A percentile compares a stretch with the other conserved stretches of the same genome.
Conservation (phyloP, 2,113 vertebrate species). For the Trachemys scripta region DNA sequence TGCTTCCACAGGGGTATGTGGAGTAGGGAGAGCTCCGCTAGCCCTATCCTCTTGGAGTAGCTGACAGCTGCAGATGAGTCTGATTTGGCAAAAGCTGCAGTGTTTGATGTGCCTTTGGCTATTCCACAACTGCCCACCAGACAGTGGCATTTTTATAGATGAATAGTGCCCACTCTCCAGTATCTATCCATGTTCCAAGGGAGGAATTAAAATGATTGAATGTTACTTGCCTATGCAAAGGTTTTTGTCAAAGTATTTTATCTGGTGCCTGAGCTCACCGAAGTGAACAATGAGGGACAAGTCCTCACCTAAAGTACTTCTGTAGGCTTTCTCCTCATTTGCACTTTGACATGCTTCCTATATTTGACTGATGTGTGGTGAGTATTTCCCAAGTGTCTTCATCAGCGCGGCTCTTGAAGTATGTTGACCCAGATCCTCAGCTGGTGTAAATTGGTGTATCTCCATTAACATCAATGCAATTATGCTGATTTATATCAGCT, state of each 20-base stretch:
- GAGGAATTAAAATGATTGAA: not conserved
- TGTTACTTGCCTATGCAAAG: not conserved
- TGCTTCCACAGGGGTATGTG: not conserved
- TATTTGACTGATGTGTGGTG: not conserved
- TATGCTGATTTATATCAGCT: not conserved
- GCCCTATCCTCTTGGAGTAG: not conserved
- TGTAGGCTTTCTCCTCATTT: not conserved
- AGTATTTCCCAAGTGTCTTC: not conserved
- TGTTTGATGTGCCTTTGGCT: not conserved
- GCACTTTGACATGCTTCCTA: not conserved
- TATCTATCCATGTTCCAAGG: not conserved
- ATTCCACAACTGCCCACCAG: not conserved
- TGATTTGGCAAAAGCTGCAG: not conserved
- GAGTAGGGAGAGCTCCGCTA: not conserved
- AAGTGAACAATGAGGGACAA: not conserved
- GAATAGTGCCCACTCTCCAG: not conserved
- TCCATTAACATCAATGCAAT: not conserved
- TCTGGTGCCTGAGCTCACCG: not conserved
- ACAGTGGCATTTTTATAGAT: not conserved
- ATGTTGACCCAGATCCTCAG: not conserved
- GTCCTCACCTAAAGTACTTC: not conserved
- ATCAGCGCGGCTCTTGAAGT: not conserved
- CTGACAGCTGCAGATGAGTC: not conserved
- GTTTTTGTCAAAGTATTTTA: not conserved
- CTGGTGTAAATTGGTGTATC: not conserved